Evolutionary conservation across 2,113 vertebrate genomes (phyloP), one percentile per base, ranked within the genome.

Genomic region (Chaetodon trifascialis): DNA sequence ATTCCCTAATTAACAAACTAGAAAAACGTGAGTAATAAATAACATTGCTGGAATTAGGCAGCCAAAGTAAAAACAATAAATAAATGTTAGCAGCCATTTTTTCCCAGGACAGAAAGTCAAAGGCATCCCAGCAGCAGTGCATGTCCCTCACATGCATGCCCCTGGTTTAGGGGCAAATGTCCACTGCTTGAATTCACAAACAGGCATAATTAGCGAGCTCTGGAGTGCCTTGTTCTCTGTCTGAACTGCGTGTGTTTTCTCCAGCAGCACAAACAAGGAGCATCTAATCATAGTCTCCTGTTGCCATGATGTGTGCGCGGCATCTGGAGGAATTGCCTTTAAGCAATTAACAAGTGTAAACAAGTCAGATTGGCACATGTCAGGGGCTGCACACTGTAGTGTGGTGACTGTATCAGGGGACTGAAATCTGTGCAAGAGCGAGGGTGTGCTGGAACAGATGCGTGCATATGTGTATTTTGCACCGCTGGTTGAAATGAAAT

Each of bases 301-400:
- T 64, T 54, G 69, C 82, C 58, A n/a, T 16, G 54, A 75, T 62
- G 72, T 80, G 38, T 46, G 36, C 49, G 8, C 55, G 4, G 68
- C 12, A 0, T 80, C 67, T 21, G 0, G 17, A 72, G 74, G 51
- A 80, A 80, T 80, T 69, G 80, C 73, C 87, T 86, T 78, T 64
- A 54, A 82, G 88, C 83, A 84, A 76, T 84, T 82, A 85, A 69
- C 67, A 65, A 40, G 64, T 69, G 51, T 84, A 89, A 87, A 86
- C 72, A 90, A 75, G 80, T 75, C 70, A 23, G 87, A 88, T 34
- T 79, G 87, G 79, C 87, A 89, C 21, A 38, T 80, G 86, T 82
- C 87, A 89, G 69, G 42, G 49, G 59, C 15, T 16, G 51, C 76
- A 44, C 65, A 76, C 73, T 63, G 68, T 1, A 15, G 73, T 47